phyloP scores from a whole-genome alignment of 2,113 vertebrate species.

The Haplotaxodon microlepis region DNA sequence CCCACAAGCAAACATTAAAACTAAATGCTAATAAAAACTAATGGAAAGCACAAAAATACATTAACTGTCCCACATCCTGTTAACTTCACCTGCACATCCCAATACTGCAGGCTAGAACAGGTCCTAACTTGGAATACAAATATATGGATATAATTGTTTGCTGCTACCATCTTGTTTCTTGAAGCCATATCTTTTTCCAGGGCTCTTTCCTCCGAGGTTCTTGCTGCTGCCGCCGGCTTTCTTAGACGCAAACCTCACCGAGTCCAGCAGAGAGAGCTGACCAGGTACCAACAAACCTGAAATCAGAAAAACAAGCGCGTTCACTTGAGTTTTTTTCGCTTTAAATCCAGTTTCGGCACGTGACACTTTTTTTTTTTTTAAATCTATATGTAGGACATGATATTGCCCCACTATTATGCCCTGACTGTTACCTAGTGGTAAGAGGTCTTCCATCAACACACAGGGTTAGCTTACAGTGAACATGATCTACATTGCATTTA shows the following conservation, averaged over 20 bases:
- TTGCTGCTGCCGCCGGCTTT: constrained; percentile 83
- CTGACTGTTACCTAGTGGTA: background rate
- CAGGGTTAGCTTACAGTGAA: background rate
- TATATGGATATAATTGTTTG: background rate
- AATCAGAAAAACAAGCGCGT: background rate
- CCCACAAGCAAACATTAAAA: background rate
- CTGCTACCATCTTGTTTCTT: constrained; percentile 81
- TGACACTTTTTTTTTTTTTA: accelerated
- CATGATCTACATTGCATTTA: background rate
- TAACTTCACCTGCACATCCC: background rate
- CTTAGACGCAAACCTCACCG: constrained; percentile 83
- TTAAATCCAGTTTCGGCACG: background rate
- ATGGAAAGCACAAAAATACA: background rate
- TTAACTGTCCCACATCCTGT: background rate
- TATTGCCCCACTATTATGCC: background rate
- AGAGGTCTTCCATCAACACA: background rate
- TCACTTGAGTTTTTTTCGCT: background rate
- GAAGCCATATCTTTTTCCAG: constrained; percentile 79
- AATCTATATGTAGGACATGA: background rate
- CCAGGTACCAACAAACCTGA: constrained; percentile 51
- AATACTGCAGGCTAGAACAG: background rate
- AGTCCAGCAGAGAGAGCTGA: constrained; percentile 32
- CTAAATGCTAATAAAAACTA: background rate
- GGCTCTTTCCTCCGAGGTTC: constrained; percentile 83
- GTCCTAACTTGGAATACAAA: background rate